phyloP scores from a whole-genome alignment of 2,888 invertebrate genomes.

The Cantharis nigra region DNA sequence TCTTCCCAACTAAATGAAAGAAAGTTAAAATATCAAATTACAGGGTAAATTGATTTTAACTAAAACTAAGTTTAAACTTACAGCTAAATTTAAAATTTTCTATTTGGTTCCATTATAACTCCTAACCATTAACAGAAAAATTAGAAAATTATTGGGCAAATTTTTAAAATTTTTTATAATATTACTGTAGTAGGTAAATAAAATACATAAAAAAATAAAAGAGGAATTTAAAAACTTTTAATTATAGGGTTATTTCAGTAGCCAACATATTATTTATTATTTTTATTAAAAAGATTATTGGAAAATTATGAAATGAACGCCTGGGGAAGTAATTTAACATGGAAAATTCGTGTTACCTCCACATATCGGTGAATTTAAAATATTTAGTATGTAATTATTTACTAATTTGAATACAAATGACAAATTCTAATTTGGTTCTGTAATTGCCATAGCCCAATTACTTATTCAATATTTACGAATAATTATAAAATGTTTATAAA shows the following conservation, averaged over 20 bases:
- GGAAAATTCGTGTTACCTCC: background rate
- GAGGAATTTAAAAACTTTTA: too few relatives aligned
- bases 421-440: background rate
- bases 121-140: background rate
- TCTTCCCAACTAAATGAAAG: constrained; percentile 12
- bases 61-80: background rate
- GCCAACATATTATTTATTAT: too few relatives aligned
- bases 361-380: background rate
- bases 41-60: constrained; percentile 6
- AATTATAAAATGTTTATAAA: background rate
- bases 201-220: too few relatives aligned
- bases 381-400: constrained; percentile 1
- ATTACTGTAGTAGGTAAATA: too few relatives aligned
- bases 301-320: background rate
- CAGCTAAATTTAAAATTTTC: background rate
- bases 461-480: background rate
- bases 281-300: background rate
- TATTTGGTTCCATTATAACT: too few relatives aligned
- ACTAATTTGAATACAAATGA: background rate
- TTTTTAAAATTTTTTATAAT: background rate
- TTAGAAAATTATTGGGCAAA: background rate
- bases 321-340: background rate
- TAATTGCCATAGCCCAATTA: background rate
- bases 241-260: too few relatives aligned
- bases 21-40: constrained; percentile 15